Conservation (phyloP, 2,113 vertebrate genomes). For the Hypomesus transpacificus region DNA sequence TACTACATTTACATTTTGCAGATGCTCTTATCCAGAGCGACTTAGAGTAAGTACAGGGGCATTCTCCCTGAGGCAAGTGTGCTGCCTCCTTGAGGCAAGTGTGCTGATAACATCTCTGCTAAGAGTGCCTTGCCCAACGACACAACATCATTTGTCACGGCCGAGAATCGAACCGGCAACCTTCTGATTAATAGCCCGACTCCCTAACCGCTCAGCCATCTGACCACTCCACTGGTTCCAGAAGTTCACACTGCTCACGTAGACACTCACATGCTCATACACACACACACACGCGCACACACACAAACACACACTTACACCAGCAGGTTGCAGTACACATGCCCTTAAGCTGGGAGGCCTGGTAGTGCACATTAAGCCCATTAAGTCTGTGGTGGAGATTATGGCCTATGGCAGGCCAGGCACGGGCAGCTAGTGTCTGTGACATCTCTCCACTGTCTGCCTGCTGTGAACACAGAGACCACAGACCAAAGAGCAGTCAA, state of each 20-base stretch:
- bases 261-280: neutral
- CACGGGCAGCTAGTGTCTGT: conserved; percentile 40
- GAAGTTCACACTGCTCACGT: neutral
- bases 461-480: conserved; percentile 30
- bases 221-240: no score
- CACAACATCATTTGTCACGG: no score
- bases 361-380: conserved; percentile 68
- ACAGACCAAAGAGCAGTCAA: neutral
- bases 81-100: no score
- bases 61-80: no score
- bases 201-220: no score
- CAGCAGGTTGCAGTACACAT: conserved; percentile 32
- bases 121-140: no score
- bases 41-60: no score
- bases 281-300: neutral
- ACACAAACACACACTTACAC: neutral
- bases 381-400: conserved; percentile 63
- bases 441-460: conserved; percentile 42
- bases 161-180: no score
- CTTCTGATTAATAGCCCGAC: no score
- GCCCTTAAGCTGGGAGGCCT: conserved; percentile 56
- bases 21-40: no score
- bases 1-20: neutral
- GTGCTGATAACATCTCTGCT: no score
- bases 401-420: conserved; percentile 49